phyloP scores from a whole-genome alignment of 2,888 invertebrate genomes.

The Serripes groenlandicus region DNA sequence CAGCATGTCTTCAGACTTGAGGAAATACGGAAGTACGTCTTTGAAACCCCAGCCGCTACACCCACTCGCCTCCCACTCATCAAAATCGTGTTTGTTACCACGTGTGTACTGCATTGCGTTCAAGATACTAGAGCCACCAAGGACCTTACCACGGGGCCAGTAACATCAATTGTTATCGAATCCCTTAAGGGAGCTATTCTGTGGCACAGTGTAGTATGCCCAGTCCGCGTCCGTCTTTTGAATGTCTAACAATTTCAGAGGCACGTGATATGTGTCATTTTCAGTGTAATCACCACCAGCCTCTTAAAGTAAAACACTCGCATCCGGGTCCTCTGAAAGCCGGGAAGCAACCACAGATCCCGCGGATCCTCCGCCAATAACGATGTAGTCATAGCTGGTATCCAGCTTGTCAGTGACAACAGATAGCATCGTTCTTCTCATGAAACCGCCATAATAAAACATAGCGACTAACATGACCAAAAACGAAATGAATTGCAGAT shows the following conservation, averaged over 20 bases:
- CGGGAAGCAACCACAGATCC: slow-evolving; percentile 57
- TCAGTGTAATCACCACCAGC: slow-evolving; percentile 59
- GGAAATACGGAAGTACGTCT: slow-evolving; percentile 62
- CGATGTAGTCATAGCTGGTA: slow-evolving; percentile 58
- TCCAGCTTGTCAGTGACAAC: slow-evolving; percentile 44
- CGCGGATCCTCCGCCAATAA: slow-evolving; percentile 52
- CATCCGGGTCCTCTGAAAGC: slow-evolving; percentile 54
- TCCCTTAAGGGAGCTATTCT: slow-evolving; percentile 45
- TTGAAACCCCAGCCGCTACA: slow-evolving; percentile 56
- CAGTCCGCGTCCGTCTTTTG: slow-evolving; percentile 56
- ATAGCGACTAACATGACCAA: slow-evolving; percentile 6
- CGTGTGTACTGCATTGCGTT: slow-evolving; percentile 61
- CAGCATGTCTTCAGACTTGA: slow-evolving; percentile 60
- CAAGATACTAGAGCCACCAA: slow-evolving; percentile 62
- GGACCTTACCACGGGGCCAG: slow-evolving; percentile 61
- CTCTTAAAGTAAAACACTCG: slow-evolving; percentile 48
- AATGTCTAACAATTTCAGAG: slow-evolving; percentile 45
- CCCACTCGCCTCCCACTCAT: slow-evolving; percentile 57
- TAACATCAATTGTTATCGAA: slow-evolving; percentile 40
- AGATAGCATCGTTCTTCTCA: slow-evolving; percentile 22
- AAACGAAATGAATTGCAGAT: background rate
- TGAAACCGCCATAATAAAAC: slow-evolving; percentile 13
- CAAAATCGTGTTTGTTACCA: slow-evolving; percentile 53
- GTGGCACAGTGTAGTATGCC: slow-evolving; percentile 62
- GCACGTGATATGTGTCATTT: slow-evolving; percentile 52